Conservation (phyloP, 53 echinoderm and acorn worm genomes). For the Echinarachnius parma region DNA sequence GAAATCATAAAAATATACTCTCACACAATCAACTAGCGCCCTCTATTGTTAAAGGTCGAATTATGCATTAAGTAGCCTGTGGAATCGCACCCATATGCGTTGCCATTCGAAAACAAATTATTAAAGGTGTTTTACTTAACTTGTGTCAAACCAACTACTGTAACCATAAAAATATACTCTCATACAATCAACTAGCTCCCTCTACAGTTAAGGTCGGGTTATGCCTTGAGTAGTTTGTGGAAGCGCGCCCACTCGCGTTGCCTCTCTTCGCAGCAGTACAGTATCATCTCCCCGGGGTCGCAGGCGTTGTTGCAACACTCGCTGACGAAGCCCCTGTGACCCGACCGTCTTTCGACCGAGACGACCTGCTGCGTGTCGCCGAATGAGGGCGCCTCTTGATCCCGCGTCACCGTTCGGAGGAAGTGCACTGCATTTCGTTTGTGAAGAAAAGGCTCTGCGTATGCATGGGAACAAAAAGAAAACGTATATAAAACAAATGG, state of each 20-base stretch:
- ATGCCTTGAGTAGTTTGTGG: conserved; percentile 19
- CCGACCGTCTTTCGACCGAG: conserved; percentile 1
- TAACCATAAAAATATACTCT: too few relatives aligned
- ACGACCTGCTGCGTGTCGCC: not conserved
- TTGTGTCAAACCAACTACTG: too few relatives aligned
- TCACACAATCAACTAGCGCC: too few relatives aligned
- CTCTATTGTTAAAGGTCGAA: too few relatives aligned
- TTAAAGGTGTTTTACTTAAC: too few relatives aligned
- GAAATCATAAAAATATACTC: too few relatives aligned
- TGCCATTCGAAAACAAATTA: too few relatives aligned
- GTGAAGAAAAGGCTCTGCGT: conserved; percentile 43
- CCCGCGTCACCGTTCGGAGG: conserved; percentile 23
- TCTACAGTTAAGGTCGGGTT: too few relatives aligned
- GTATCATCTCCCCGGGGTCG: conserved; percentile 48
- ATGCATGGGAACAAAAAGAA: not conserved
- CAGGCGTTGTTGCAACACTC: conserved; percentile 64
- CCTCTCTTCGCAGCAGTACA: conserved; percentile 65
- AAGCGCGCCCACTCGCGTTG: conserved; percentile 54
- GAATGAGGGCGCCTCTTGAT: conserved; percentile 17
- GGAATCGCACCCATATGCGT: too few relatives aligned
- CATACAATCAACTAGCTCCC: too few relatives aligned
- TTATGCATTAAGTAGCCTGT: too few relatives aligned
- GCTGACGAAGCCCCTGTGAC: conserved; percentile 45
- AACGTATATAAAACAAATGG: not conserved
- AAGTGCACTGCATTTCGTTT: conserved; percentile 46